Percentiles rank a stretch among this genome's conserved stretches.
Conservation (phyloP, 2,797 vertebrate species). For the Acanthis flammea region DNA sequence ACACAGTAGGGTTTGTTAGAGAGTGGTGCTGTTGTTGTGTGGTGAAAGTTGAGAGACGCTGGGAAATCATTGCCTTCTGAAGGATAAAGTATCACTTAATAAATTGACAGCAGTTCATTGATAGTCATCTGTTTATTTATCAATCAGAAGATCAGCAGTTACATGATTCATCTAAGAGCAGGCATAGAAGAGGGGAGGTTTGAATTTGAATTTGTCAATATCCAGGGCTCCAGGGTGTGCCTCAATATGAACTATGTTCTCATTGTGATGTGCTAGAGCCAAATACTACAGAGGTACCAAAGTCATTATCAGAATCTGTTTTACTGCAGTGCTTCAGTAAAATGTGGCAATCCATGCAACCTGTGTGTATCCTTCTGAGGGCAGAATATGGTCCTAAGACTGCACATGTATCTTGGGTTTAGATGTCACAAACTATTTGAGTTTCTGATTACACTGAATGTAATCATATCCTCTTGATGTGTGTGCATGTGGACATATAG, state of each 20-base stretch:
- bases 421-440: not conserved
- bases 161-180: not conserved
- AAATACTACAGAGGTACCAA: not conserved
- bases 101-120: not conserved
- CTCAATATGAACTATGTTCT: not conserved
- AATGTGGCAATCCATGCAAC: not conserved
- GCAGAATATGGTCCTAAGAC: not conserved
- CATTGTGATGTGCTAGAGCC: not conserved
- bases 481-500: not conserved
- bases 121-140: not conserved
- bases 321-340: not conserved
- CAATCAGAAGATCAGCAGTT: not conserved
- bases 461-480: not conserved
- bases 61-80: not conserved
- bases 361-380: not conserved
- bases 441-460: slow-evolving; percentile 12
- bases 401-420: not conserved
- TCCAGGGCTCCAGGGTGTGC: not conserved
- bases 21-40: not conserved
- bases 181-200: not conserved
- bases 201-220: not conserved
- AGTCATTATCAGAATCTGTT: not conserved
- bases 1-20: not conserved
- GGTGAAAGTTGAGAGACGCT: not conserved
- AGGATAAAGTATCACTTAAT: not conserved